Evolutionary conservation across 1,140 invertebrate species (phyloP).

Genomic region (Psilanteris sp.): DNA sequence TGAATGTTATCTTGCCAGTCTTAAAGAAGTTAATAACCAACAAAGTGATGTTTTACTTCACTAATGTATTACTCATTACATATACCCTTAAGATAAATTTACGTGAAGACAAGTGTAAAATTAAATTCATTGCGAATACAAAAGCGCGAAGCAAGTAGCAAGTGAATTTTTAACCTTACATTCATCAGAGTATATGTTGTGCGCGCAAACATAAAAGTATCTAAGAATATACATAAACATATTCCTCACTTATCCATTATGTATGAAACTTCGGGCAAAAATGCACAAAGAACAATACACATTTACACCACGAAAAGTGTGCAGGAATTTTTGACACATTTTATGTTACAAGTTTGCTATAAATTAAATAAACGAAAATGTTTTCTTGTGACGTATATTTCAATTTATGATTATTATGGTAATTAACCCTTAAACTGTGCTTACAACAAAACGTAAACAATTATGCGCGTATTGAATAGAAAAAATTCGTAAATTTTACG

Average conservation of each 20-base stretch:
- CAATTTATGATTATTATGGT: constrained; percentile 13
- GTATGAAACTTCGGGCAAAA: constrained; percentile 9
- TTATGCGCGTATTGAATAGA: no score
- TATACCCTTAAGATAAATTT: constrained; percentile 4
- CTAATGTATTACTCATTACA: constrained; percentile 4
- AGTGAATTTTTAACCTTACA: constrained; percentile 11
- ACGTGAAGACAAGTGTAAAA: constrained; percentile 4
- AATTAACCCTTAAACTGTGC: constrained; percentile 18
- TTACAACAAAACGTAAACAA: no score
- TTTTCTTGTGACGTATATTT: background rate
- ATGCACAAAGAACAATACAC: constrained; percentile 11
- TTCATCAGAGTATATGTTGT: constrained; percentile 3
- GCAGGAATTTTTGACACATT: constrained; percentile 10
- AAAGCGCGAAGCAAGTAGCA: background rate
- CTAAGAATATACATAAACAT: constrained; percentile 11
- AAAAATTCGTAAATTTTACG: no score
- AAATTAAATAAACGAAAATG: background rate
- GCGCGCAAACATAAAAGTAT: background rate
- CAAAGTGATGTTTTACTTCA: no score
- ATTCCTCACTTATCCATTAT: constrained; percentile 22
- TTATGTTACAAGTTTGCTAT: constrained; percentile 7
- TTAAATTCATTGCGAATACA: constrained; percentile 1
- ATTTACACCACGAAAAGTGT: background rate
- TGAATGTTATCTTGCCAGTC: no score
- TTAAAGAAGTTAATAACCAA: no score